Conservation (phyloP, 1,140 invertebrate species). For the Sitobion miscanthi region DNA sequence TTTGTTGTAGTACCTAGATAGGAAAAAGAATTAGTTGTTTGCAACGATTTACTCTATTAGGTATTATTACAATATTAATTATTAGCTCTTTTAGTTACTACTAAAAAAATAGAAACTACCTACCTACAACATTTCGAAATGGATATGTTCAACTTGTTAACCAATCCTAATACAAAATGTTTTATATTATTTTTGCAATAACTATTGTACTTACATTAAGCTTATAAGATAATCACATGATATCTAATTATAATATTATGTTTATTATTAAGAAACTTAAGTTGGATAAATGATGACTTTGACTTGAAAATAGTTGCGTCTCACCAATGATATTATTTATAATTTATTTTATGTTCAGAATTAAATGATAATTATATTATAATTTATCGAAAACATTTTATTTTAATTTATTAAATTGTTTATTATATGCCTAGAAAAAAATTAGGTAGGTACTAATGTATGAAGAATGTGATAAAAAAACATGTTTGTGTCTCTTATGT, state of each 20-base stretch:
- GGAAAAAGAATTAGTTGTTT: background rate
- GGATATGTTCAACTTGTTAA: background rate
- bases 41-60: background rate
- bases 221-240: background rate
- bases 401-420: background rate
- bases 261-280: background rate
- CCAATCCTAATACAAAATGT: background rate
- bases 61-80: background rate
- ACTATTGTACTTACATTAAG: background rate
- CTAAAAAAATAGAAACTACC: background rate
- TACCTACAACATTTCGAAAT: background rate
- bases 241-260: background rate
- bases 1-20: background rate
- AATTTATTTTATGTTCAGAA: conserved; percentile 14
- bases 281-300: background rate
- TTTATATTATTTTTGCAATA: conserved; percentile 13
- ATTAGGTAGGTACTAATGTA: too few relatives aligned
- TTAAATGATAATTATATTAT: background rate
- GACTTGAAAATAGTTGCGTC: background rate
- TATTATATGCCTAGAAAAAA: too few relatives aligned
- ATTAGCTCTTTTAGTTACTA: background rate
- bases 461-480: too few relatives aligned
- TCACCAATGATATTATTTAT: background rate
- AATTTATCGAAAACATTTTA: background rate
- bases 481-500: too few relatives aligned